These are phyloP conservation scores for Hydractinia symbiolongicarpus DNA, from an alignment of 30 jellyfish, hydroid and myxozoan genomes.

Conservation along the genomic window DNA sequence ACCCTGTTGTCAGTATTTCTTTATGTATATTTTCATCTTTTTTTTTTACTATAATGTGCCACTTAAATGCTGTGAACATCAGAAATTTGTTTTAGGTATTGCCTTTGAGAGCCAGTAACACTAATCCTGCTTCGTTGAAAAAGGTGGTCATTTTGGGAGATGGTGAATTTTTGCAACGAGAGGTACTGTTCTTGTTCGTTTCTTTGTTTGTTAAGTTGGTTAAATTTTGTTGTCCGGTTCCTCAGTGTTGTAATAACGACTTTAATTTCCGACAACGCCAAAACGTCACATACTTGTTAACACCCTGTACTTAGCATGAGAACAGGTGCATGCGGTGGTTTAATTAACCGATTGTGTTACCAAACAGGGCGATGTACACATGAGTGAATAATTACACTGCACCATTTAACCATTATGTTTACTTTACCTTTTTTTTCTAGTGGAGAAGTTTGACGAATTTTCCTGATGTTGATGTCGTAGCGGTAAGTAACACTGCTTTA, in stretches of 20 bases:
- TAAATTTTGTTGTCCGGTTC: not conserved
- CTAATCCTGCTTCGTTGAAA: conserved; percentile 53
- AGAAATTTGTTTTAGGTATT: conserved; percentile 36
- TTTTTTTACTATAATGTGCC: no score
- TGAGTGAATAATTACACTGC: no score
- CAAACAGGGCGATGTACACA: no score
- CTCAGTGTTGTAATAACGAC: no score
- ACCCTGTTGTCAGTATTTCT: not conserved
- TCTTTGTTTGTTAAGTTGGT: no score
- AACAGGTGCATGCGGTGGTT: no score
- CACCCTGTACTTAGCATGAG: no score
- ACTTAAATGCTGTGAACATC: no score
- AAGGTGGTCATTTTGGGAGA: conserved; percentile 80
- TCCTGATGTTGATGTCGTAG: conserved; percentile 74
- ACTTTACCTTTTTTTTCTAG: not conserved
- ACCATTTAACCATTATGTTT: not conserved
- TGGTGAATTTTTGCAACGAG: conserved; percentile 62
- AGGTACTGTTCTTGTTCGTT: conserved; percentile 30
- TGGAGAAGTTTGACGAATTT: conserved; percentile 25
- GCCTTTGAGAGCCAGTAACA: conserved; percentile 87
- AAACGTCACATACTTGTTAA: no score
- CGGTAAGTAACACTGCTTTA: conserved; percentile 41
- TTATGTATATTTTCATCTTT: not conserved
- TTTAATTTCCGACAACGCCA: no score
- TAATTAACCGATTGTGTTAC: no score